A percentile compares a stretch with the other conserved stretches of the same genome.
Evolutionary conservation across 2,113 vertebrate species (phyloP).

Genomic region (Hyperopisus bebe): DNA sequence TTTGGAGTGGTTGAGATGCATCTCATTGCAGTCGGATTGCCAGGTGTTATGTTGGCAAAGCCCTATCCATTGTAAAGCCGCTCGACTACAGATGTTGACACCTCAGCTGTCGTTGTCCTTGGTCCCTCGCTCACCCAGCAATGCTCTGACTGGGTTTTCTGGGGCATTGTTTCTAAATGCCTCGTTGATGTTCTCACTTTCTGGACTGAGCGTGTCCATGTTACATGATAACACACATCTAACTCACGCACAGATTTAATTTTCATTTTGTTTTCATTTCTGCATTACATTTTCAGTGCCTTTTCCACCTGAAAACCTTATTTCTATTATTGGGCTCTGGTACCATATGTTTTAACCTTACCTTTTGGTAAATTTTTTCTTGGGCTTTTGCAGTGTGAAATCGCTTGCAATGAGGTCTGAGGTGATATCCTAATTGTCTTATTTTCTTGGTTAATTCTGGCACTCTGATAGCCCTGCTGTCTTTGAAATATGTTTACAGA

Average conservation of each 20-base stretch:
- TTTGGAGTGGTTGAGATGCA: neutral
- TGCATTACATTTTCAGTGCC: neutral
- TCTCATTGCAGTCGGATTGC: neutral
- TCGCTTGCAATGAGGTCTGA: neutral
- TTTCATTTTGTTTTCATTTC: neutral
- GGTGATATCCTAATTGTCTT: conserved; percentile 3
- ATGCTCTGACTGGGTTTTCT: neutral
- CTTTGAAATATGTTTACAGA: neutral
- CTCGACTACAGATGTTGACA: neutral
- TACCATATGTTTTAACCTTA: neutral
- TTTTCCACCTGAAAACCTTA: neutral
- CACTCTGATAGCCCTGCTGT: neutral
- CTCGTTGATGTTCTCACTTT: neutral
- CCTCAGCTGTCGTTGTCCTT: neutral
- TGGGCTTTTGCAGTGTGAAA: neutral
- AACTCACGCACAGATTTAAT: neutral
- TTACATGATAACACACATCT: neutral
- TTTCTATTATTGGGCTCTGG: neutral
- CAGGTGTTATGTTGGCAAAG: neutral
- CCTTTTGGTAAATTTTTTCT: neutral
- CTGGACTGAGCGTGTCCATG: neutral
- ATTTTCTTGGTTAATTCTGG: neutral
- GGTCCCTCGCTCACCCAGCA: neutral
- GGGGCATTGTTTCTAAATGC: neutral
- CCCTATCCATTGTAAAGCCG: neutral